These are phyloP conservation scores for Ptychochromis oligacanthus DNA, from an alignment of 2,113 vertebrate genomes.

Conservation along the genomic window DNA sequence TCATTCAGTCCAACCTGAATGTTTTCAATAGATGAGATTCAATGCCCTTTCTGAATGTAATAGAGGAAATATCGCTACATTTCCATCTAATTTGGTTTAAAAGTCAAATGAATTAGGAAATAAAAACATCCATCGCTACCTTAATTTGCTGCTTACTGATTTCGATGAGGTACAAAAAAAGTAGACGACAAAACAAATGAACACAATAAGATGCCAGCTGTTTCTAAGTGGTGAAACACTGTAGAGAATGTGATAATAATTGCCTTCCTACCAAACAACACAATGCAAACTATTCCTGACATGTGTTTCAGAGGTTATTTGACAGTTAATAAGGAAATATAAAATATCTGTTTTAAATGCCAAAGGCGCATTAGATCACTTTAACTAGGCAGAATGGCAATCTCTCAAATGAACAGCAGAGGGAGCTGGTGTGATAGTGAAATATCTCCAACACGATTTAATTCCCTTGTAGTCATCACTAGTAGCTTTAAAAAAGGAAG, in stretches of 20 bases:
- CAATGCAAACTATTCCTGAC: background rate
- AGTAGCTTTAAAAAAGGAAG: background rate
- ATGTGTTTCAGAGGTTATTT: background rate
- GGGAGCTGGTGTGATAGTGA: slow-evolving; percentile 33
- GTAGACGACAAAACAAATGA: background rate
- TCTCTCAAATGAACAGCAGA: slow-evolving; percentile 49
- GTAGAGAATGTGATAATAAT: background rate
- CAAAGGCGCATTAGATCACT: slow-evolving; percentile 1
- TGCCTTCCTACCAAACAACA: background rate
- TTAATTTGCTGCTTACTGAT: too few species aligned
- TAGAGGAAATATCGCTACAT: background rate
- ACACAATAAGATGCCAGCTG: background rate
- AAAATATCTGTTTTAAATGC: slow-evolving; percentile 19
- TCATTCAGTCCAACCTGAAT: slow-evolving; percentile 4
- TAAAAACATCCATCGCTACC: background rate
- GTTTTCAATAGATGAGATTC: background rate
- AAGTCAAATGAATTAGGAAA: background rate
- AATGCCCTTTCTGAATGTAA: background rate
- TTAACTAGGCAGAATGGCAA: background rate
- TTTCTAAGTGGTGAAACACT: background rate
- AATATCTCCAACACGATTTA: background rate
- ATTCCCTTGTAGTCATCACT: background rate
- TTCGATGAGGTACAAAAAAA: background rate
- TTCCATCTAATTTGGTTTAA: background rate
- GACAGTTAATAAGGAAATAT: slow-evolving; percentile 36